Base-by-base conservation (phyloP, 2,797 vertebrate genomes). In the Enteromius afrohamiltoni region DNA sequence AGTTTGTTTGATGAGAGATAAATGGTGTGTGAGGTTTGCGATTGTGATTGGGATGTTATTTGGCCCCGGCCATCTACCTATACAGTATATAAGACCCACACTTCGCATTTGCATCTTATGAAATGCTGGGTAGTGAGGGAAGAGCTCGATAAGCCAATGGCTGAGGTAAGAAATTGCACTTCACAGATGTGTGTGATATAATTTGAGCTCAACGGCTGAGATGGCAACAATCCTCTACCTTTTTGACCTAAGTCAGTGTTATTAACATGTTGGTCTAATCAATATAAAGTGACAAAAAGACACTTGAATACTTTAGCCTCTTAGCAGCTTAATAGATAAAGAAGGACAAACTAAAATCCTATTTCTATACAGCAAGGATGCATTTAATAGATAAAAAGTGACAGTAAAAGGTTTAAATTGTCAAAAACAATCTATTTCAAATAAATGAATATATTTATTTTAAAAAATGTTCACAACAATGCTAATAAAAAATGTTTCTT, bases 1-100 rank as follows among this genome's bases (percentile, higher is more conserved):
- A 89, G 77, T 87, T 85, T 62, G 85, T 90, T 42, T 77, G 79
- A 86, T 91, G 84, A 83, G 71, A 85, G 78, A 83, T 82, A 88
- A 90, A 90, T 87, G 70, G 67, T 68, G 64, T 68, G 34, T 64
- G 58, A 88, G 55, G 73, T 85, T 85, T 34, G 53, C 40, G 79
- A 77, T 77, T 80, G 45, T 89, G 78, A 85, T 85, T 89, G 83
- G 84, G 60, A 60, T 82, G 81, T 79, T 82, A 60, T 64, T 68
- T 79, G 74, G 55, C 45, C 81, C 76, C 69, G 62, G 90, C 87
- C 85, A 49, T 74, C 84, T 88, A 80, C 58, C 83, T 79, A 78
- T 31, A 37, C 34, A 37, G 34, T 37, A 84, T 80, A 7, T 89
- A 89, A 83, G 29, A 89, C 49, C 45, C 85, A 84, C 86, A 83